Conservation (phyloP, 2,113 vertebrate genomes). For the Pithys albifrons region DNA sequence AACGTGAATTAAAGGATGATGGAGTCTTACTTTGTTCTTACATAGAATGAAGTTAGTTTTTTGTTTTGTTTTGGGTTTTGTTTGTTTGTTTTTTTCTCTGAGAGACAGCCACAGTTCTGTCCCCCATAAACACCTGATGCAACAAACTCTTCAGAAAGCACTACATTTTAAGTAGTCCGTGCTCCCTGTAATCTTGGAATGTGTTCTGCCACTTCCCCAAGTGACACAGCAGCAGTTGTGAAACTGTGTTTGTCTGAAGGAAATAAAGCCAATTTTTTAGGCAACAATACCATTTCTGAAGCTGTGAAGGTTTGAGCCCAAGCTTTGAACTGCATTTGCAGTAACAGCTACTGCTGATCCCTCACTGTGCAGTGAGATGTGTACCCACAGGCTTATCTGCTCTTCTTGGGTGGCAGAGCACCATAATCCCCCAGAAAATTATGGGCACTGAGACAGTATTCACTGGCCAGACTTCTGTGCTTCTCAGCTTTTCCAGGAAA, state of each 20-base stretch:
- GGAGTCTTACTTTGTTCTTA: background rate
- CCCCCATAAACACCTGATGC: background rate
- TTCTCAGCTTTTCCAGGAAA: background rate
- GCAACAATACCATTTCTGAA: background rate
- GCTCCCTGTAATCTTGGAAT: background rate
- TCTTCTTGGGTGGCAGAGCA: background rate
- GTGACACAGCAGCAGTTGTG: background rate
- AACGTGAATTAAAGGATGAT: background rate
- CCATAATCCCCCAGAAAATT: no score
- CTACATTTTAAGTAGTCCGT: background rate
- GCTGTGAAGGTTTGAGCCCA: background rate
- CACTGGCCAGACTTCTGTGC: background rate
- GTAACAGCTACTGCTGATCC: background rate
- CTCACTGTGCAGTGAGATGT: background rate
- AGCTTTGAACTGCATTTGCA: background rate
- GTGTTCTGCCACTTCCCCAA: background rate
- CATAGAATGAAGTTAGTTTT: background rate
- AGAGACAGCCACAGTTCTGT: background rate
- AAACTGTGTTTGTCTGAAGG: background rate
- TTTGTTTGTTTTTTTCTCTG: background rate
- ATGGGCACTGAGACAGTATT: background rate
- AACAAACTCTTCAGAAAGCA: background rate
- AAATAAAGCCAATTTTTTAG: background rate
- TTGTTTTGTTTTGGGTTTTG: background rate
- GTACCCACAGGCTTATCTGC: background rate